Conservation (phyloP, 1,140 invertebrate genomes). For the Diorhabda sublineata region DNA sequence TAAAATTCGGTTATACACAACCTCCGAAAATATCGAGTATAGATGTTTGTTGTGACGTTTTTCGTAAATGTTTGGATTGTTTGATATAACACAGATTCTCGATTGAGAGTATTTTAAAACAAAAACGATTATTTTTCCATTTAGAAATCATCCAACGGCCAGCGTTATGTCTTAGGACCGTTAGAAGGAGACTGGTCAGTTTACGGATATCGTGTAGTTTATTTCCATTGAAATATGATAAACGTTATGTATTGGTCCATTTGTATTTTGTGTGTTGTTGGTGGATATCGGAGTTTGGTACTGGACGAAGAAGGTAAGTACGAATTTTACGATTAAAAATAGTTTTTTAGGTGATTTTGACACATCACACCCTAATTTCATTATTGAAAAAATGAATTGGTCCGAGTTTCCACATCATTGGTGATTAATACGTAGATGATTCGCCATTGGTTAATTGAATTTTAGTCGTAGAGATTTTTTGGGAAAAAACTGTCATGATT, state of each 20-base stretch:
- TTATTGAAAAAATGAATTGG: too few species aligned
- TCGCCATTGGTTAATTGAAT: too few species aligned
- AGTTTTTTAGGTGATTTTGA: too few species aligned
- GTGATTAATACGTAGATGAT: too few species aligned
- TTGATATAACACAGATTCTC: slow-evolving; percentile 35
- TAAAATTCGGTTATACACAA: slow-evolving; percentile 9
- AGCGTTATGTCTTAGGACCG: slow-evolving; percentile 11
- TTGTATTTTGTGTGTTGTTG: slow-evolving; percentile 20
- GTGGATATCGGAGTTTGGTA: slow-evolving; percentile 8
- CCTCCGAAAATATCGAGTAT: slow-evolving; percentile 13
- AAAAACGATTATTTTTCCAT: slow-evolving; percentile 32
- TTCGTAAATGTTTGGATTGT: slow-evolving; percentile 39
- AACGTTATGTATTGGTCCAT: slow-evolving; percentile 21
- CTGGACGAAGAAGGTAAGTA: slow-evolving; percentile 28
- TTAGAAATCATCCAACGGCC: slow-evolving; percentile 18
- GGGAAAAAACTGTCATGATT: too few species aligned
- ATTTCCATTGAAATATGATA: slow-evolving; percentile 26
- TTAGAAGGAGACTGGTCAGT: slow-evolving; percentile 11
- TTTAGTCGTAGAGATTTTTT: too few species aligned
- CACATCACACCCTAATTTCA: too few species aligned
- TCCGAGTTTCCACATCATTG: too few species aligned
- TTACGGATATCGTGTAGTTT: neutral
- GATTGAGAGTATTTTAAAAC: slow-evolving; percentile 27
- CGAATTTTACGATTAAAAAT: neutral
- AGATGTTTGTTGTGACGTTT: slow-evolving; percentile 32